phyloP scores from a whole-genome alignment of 2,888 invertebrate genomes.

The Sympetrum striolatum region DNA sequence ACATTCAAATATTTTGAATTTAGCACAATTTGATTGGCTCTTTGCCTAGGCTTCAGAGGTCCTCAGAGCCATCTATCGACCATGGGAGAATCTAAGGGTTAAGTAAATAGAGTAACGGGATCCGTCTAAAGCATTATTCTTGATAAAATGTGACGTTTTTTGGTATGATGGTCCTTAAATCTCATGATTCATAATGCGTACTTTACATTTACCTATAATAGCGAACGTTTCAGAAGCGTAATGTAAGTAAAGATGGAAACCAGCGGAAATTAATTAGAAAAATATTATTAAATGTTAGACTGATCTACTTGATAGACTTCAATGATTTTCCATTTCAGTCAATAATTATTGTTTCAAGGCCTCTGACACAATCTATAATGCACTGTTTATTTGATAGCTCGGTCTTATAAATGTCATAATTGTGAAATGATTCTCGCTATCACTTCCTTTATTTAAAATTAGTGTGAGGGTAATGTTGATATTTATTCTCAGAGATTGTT shows the following conservation, averaged over 20 bases:
- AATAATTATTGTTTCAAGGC: too few species aligned
- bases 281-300: too few species aligned
- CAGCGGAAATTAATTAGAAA: too few species aligned
- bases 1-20: neutral
- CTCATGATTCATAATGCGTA: neutral
- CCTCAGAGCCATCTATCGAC: neutral
- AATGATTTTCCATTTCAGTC: too few species aligned
- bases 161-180: neutral
- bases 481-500: too few species aligned
- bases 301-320: too few species aligned
- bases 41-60: neutral
- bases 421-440: too few species aligned
- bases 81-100: neutral
- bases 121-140: neutral
- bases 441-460: too few species aligned
- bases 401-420: too few species aligned
- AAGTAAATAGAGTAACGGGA: constrained; percentile 2
- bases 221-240: neutral
- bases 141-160: neutral
- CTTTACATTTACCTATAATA: neutral
- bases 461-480: too few species aligned
- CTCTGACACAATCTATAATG: too few species aligned
- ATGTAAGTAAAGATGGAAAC: neutral
- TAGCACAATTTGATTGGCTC: neutral
- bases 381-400: too few species aligned